A percentile compares a stretch with the other conserved stretches of the same genome.
These are phyloP conservation scores for Galeruca laticollis DNA, from an alignment of 2,888 invertebrate genomes.

Conservation along the genomic window DNA sequence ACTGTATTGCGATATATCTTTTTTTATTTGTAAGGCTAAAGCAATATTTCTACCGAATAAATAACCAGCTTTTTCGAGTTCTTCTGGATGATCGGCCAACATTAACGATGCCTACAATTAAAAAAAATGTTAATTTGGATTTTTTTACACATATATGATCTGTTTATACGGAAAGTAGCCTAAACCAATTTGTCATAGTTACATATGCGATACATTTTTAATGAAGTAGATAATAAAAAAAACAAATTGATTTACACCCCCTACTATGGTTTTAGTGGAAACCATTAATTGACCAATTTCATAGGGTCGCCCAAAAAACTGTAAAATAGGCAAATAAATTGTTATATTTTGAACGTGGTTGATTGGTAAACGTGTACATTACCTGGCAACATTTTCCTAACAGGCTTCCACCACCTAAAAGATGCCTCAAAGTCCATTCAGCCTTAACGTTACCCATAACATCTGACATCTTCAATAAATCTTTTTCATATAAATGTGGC, in stretches of 20 bases:
- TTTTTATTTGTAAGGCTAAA: slow-evolving; percentile 83
- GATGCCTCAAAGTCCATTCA: slow-evolving; percentile 78
- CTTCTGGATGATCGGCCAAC: slow-evolving; percentile 81
- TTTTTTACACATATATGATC: too few species aligned
- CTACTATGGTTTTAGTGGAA: too few species aligned
- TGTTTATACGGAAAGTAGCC: too few species aligned
- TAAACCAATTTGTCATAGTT: too few species aligned
- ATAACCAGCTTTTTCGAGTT: slow-evolving; percentile 82
- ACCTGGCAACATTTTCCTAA: slow-evolving; percentile 85
- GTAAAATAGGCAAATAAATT: too few species aligned
- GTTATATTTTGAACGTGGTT: too few species aligned
- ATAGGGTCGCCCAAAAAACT: too few species aligned
- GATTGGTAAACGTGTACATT: background rate
- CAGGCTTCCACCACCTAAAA: slow-evolving; percentile 77
- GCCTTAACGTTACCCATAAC: slow-evolving; percentile 74
- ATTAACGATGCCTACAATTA: slow-evolving; percentile 73
- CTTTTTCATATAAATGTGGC: slow-evolving; percentile 51
- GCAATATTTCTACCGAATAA: slow-evolving; percentile 90
- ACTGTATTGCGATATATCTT: slow-evolving; percentile 77
- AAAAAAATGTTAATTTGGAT: too few species aligned
- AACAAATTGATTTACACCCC: too few species aligned
- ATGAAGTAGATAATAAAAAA: too few species aligned
- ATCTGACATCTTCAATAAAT: slow-evolving; percentile 55
- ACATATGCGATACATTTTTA: too few species aligned
- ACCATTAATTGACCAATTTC: too few species aligned